Conservation (phyloP, 2,888 invertebrate species). For the Cylloceria caligata region DNA sequence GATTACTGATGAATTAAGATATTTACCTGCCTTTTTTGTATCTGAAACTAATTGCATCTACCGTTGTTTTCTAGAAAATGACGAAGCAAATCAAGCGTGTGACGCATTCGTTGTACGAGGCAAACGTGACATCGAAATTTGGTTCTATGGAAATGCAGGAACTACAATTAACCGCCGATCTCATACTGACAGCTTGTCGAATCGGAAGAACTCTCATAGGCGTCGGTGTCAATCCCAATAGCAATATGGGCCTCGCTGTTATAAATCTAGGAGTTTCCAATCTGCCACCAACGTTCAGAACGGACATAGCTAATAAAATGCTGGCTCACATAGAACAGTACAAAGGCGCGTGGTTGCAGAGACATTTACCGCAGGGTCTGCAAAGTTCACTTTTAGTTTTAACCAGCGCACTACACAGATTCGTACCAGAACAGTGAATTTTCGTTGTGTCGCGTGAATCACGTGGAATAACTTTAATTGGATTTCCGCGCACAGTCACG, state of each 20-base stretch:
- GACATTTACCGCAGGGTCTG: constrained; percentile 86
- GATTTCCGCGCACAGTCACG: background rate
- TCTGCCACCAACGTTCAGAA: constrained; percentile 87
- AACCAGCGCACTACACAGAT: constrained; percentile 85
- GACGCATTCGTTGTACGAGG: constrained; percentile 84
- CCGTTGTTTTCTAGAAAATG: constrained; percentile 84
- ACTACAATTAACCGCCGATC: constrained; percentile 87
- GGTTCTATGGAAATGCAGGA: constrained; percentile 86
- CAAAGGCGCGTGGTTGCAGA: constrained; percentile 86
- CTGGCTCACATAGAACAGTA: constrained; percentile 86
- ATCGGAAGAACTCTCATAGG: constrained; percentile 86
- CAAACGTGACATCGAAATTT: constrained; percentile 83
- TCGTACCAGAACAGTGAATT: constrained; percentile 83
- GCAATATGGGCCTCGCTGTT: constrained; percentile 86
- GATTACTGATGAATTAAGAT: background rate
- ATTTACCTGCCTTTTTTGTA: background rate
- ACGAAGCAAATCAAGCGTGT: constrained; percentile 86
- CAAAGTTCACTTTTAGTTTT: constrained; percentile 85
- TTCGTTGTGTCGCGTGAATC: constrained; percentile 59
- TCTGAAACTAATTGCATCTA: background rate
- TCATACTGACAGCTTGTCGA: constrained; percentile 87
- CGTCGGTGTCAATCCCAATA: constrained; percentile 86
- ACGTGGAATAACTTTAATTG: constrained; percentile 11
- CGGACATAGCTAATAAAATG: constrained; percentile 88
- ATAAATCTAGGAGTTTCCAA: constrained; percentile 88